Base-by-base conservation (phyloP, 2,113 vertebrate genomes). In the Corythornis cristatus region DNA sequence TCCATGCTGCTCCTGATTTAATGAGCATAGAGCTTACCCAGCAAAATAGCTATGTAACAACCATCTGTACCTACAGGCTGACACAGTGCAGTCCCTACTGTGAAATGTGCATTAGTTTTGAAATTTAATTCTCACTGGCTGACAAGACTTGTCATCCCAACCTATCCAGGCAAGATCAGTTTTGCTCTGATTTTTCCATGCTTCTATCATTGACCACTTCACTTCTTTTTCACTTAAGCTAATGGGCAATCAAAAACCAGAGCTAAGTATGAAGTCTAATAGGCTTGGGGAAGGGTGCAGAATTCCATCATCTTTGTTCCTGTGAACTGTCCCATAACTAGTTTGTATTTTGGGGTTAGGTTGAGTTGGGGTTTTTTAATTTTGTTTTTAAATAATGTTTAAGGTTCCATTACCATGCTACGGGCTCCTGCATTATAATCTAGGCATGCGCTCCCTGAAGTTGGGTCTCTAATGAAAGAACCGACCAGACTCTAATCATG, bases 31-130 rank as follows among this genome's bases (percentile, higher is more conserved):
- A 86, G 31, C 8, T 89, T 46, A 46, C 6, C 43, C 43, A 83
- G 62, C 12, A 82, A 90, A 95, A 89, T 28, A 57, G 66, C 74
- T 61, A 64, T 46, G 81, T 4, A 82, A 50, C 58, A 87, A 70
- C 40, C 50, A 21, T 6, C 62, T 80, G 11, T 13, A 62, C 17
- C 42, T 35, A 43, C 18, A n/a, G 35, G 64, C 7, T 1, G 2
- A n/a, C n/a, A 31, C n/a, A 57, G 6, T 0, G 0, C 42, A n/a
- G 13, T 29, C 73, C 67, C 58, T 65, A n/a, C 25, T 46, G 9
- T 14, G 50, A 67, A 51, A 42, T 2, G 19, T 12, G 3, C 46
- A 17, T 37, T 31, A 3, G n/a, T 40, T 78, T 65, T 51, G 25
- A 84, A 87, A 87, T 75, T 75, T 33, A 81, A 86, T 78, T 76